A percentile compares a stretch with the other conserved stretches of the same genome.
phyloP scores from a whole-genome alignment of 2,888 invertebrate species.

The Marronus borbonicus region DNA sequence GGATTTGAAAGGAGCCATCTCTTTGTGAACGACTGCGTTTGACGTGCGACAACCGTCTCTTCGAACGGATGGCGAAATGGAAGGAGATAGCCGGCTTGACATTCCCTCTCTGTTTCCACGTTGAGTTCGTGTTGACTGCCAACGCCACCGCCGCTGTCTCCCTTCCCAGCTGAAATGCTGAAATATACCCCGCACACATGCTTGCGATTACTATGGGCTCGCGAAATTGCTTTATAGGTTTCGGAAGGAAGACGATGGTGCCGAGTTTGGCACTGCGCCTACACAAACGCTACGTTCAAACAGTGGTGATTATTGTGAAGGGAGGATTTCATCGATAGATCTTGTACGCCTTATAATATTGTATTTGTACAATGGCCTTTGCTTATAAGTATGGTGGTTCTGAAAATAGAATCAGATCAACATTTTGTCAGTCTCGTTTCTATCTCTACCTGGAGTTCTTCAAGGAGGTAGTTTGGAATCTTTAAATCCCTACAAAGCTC shows the following conservation, averaged over 20 bases:
- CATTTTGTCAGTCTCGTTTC: too few relatives aligned
- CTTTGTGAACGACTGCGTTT: slow-evolving; percentile 66
- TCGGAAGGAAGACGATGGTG: slow-evolving; percentile 64
- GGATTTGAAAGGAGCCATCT: slow-evolving; percentile 67
- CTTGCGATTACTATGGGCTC: slow-evolving; percentile 46
- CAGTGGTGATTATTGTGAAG: background rate
- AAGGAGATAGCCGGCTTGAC: slow-evolving; percentile 52
- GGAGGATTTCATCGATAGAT: background rate
- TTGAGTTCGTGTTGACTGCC: background rate
- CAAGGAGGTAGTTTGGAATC: too few relatives aligned
- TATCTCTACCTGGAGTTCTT: too few relatives aligned
- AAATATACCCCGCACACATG: slow-evolving; percentile 34
- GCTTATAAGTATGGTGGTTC: too few relatives aligned
- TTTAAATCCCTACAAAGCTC: too few relatives aligned
- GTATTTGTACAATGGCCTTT: too few relatives aligned
- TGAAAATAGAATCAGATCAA: too few relatives aligned
- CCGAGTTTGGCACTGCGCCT: slow-evolving; percentile 10
- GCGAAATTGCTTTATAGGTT: slow-evolving; percentile 67
- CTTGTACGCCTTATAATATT: too few relatives aligned
- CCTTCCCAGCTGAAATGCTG: slow-evolving; percentile 37
- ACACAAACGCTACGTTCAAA: background rate
- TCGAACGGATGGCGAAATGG: background rate
- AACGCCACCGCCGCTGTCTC: slow-evolving; percentile 4
- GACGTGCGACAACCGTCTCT: slow-evolving; percentile 59
- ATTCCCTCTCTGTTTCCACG: slow-evolving; percentile 56